Base-by-base conservation (phyloP, 2,113 vertebrate species). In the Megaleporinus macrocephalus region DNA sequence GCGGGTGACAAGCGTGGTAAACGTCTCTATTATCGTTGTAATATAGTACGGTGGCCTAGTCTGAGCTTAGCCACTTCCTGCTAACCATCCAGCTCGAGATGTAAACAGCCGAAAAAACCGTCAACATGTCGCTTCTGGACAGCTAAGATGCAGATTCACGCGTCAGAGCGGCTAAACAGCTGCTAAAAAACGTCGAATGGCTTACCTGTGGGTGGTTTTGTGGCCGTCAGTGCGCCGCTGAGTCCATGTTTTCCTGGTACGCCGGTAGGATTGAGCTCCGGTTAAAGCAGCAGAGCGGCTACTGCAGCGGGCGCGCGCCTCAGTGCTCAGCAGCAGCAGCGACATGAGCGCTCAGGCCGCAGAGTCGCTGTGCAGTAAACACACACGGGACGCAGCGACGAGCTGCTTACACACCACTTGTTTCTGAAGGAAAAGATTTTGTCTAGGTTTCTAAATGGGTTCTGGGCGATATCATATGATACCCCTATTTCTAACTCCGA, bases 61-160 rank as follows among this genome's bases (percentile, higher is more conserved):
- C 16, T 70, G 0, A 20, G 55, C 55, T 57, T 16, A 61, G 6
- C 14, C 81, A 91, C 92, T 93, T 94, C 91, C 92, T 91, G 91
- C 86, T 82, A 89, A 44, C 41, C 41, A 36, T 5, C 47, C 4
- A 49, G 47, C 47, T 51, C 1, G 27, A 73, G 41, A 76, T 24
- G 77, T 26, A 73, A 80, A 83, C 82, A 88, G 79, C 18, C 33
- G 5, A 73, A 79, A 86, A 88, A 65, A 44, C 63, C 33, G 76
- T 51, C 81, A 78, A 88, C 84, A 30, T 76, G 73, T 79, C 49
- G 76, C 41, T 30, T 73, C 30, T 33, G 82, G 83, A 81, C 79
- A 82, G 36, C 55, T 12, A 9, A 16, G 76, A 26, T 4, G 41
- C 41, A 1, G 11, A 44, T 44, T 44, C 16, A 53, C 41, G 83